A percentile compares a stretch with the other conserved stretches of the same genome.
Conservation (phyloP, 2,888 invertebrate genomes). For the Luperina testacea region DNA sequence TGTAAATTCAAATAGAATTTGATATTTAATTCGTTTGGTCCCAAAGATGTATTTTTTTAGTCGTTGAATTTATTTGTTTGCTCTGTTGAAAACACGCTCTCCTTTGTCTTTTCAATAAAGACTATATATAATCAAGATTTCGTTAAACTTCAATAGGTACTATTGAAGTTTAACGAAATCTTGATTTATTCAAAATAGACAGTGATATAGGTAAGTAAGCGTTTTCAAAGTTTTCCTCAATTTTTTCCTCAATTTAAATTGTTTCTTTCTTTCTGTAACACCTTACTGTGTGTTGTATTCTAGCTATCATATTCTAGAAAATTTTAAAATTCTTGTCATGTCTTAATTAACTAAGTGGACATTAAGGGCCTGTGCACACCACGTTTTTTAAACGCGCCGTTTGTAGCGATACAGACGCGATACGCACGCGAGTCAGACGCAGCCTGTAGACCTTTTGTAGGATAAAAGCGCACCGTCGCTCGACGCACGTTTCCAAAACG, state of each 20-base stretch:
- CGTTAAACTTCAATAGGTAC: too few relatives aligned
- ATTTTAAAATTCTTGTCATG: neutral
- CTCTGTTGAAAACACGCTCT: conserved; percentile 11
- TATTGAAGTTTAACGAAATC: conserved; percentile 6
- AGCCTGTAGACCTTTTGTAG: too few relatives aligned
- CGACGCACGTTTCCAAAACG: too few relatives aligned
- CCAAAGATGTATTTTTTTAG: conserved; percentile 16
- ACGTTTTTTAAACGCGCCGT: too few relatives aligned
- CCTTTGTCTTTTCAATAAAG: neutral
- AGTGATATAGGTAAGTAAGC: too few relatives aligned
- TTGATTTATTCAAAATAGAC: neutral
- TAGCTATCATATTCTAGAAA: neutral
- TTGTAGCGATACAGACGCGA: too few relatives aligned
- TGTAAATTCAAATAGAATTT: conserved; percentile 42
- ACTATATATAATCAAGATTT: too few relatives aligned
- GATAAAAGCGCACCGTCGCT: too few relatives aligned
- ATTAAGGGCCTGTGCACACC: too few relatives aligned
- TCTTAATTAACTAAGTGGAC: neutral
- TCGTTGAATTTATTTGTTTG: conserved; percentile 15
- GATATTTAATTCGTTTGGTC: conserved; percentile 22
- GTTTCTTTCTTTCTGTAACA: neutral
- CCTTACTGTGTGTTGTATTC: neutral
- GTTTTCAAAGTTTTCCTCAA: neutral
- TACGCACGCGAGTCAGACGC: too few relatives aligned
- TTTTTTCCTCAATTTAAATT: neutral